Evolutionary conservation across 1,140 invertebrate genomes (phyloP).

Genomic region (Cataglyphis hispanica): DNA sequence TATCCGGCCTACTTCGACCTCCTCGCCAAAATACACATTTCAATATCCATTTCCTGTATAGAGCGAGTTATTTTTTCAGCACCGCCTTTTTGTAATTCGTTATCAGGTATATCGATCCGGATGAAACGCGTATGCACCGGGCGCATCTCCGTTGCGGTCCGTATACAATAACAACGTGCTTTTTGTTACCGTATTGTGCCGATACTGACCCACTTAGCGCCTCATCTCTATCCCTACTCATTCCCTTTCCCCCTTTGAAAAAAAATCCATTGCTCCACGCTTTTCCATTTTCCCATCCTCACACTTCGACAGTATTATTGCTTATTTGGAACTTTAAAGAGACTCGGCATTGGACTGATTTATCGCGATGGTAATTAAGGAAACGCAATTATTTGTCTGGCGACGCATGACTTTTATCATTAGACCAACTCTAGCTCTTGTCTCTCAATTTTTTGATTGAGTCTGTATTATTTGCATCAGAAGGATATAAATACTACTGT

Average conservation of each 20-base stretch:
- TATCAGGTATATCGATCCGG: constrained; percentile 65
- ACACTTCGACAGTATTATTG: constrained; percentile 46
- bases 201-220: constrained; percentile 65
- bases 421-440: neutral
- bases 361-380: constrained; percentile 47
- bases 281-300: constrained; percentile 38
- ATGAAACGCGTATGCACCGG: constrained; percentile 61
- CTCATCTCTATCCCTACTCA: constrained; percentile 30
- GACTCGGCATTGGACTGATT: constrained; percentile 36
- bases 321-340: constrained; percentile 58
- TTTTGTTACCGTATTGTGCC: constrained; percentile 64
- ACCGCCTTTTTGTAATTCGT: constrained; percentile 68
- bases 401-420: constrained; percentile 42
- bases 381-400: constrained; percentile 51
- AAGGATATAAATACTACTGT: neutral
- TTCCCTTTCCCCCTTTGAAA: neutral
- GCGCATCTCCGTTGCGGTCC: constrained; percentile 64
- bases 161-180: constrained; percentile 70
- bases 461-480: neutral
- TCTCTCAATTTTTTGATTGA: neutral
- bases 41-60: constrained; percentile 74
- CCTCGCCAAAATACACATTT: constrained; percentile 71
- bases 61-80: constrained; percentile 62
- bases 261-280: constrained; percentile 33
- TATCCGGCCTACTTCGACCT: constrained; percentile 70